phyloP scores from a whole-genome alignment of 2,888 invertebrate species.

The Harpalus rufipes region DNA sequence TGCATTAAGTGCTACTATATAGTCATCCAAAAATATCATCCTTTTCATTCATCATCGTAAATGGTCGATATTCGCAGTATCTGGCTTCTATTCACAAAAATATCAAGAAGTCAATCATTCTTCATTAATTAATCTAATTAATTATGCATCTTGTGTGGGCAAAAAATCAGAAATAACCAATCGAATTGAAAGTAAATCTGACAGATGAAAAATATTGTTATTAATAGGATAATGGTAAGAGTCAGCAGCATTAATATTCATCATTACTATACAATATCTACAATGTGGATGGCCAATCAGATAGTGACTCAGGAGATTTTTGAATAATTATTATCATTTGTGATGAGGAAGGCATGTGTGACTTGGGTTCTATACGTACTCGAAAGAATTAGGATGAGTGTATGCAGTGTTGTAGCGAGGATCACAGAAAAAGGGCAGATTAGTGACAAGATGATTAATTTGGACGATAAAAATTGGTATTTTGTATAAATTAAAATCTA shows the following conservation, averaged over 20 bases:
- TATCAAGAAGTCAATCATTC: constrained; percentile 11
- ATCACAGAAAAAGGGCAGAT: neutral
- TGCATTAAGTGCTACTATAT: constrained; percentile 55
- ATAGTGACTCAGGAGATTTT: constrained; percentile 54
- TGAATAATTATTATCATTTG: constrained; percentile 63
- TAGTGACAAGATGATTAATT: neutral
- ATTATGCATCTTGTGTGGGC: constrained; percentile 30
- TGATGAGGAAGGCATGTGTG: constrained; percentile 5
- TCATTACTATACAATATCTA: constrained; percentile 61
- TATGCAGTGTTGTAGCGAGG: neutral
- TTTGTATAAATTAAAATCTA: neutral
- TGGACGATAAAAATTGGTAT: neutral
- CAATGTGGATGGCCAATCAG: constrained; percentile 54
- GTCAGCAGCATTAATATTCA: constrained; percentile 43
- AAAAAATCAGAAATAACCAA: neutral
- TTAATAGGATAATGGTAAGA: constrained; percentile 43
- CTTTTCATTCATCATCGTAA: neutral
- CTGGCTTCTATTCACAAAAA: too few relatives aligned
- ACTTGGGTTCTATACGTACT: constrained; percentile 9
- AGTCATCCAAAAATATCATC: neutral
- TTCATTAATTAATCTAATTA: constrained; percentile 37
- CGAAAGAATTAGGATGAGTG: constrained; percentile 8
- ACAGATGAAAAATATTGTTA: constrained; percentile 54
- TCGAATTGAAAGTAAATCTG: constrained; percentile 50
- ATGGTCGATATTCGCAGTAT: too few relatives aligned